Base-by-base conservation (phyloP, 2,888 invertebrate species). In the Campoplex nolae region DNA sequence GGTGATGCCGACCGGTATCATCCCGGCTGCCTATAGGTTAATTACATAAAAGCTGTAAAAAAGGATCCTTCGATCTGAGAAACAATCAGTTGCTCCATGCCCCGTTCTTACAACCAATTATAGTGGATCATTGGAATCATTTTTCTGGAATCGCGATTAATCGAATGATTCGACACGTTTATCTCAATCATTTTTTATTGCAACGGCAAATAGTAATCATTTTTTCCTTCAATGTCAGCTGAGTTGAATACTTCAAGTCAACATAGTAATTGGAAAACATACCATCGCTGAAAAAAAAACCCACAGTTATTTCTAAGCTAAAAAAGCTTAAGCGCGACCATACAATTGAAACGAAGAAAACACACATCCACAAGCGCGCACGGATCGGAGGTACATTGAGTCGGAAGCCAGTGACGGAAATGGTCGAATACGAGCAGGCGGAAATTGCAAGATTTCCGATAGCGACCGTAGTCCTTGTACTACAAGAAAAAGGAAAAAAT, bases 361-460 rank as follows among this genome's bases (percentile, higher is more conserved):
- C 13, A 51, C 56, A 28, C 56, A 11, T 42, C 11, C 16, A 18
- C 16, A 6, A 6, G 32, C 68, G 8, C 7, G 18, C 23, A 35
- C 4, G 18, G 32, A 8, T 75, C 11, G 32, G 13, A 9, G 65
- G 38, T 9, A 28, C 45, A 32, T 35, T 8, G 11, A 54, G 16
- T 56, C 75, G 70, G 54, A 78, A 54, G 51, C 54, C 48, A 54
- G 67, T 42, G 79, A 58, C 81, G 90, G 90, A 91, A 91, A 91
- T 90, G 87, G 87, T 91, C 88, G 88, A 88, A 90, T 89, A 90
- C 88, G 84, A 76, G 82, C 32, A 23, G 58, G 9, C 90, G 91
- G 91, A 91, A 91, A 91, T 92, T 90, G 91, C 88, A 89, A 91
- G 89, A 89, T 89, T 91, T 89, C 83, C 86, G 89, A 88, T 88